These are phyloP conservation scores for Calidris pugnax DNA, from an alignment of 2,113 vertebrate species.

Conservation along the genomic window DNA sequence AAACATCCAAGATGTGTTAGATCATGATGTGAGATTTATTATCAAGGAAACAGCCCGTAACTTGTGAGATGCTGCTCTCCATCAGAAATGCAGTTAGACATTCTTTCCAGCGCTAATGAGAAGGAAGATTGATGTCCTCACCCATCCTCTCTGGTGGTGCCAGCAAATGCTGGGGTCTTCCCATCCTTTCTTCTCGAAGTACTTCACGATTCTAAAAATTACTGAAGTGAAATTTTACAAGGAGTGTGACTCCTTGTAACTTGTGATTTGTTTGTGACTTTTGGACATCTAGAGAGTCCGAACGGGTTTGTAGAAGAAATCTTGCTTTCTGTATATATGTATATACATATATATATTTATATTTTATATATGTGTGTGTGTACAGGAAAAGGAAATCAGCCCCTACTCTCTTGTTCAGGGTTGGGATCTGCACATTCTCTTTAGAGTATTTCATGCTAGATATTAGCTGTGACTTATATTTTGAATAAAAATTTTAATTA, in stretches of 20 bases:
- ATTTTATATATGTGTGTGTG: not conserved
- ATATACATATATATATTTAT: not conserved
- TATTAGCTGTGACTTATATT: not conserved
- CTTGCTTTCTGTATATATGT: not conserved
- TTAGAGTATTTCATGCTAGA: not conserved
- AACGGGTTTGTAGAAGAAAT: not conserved
- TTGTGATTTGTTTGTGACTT: not conserved
- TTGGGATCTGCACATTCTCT: conserved; percentile 42
- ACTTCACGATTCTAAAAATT: not conserved
- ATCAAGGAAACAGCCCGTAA: not conserved
- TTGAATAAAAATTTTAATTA: conserved; percentile 16
- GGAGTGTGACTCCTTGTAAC: not conserved
- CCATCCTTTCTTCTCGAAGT: not conserved
- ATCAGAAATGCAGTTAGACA: not conserved
- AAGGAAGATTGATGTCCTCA: not conserved
- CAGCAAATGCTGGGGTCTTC: not conserved
- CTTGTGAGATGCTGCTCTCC: not conserved
- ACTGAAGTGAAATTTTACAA: not conserved
- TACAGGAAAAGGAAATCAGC: not conserved
- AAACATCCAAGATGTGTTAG: rapidly evolving
- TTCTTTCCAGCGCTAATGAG: not conserved
- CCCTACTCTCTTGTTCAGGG: not conserved
- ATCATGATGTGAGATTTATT: not conserved
- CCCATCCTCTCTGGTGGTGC: not conserved
- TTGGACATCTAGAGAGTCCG: not conserved